Conservation (phyloP, 92 coral and sea anemone species). For the Bergia puertoricense region DNA sequence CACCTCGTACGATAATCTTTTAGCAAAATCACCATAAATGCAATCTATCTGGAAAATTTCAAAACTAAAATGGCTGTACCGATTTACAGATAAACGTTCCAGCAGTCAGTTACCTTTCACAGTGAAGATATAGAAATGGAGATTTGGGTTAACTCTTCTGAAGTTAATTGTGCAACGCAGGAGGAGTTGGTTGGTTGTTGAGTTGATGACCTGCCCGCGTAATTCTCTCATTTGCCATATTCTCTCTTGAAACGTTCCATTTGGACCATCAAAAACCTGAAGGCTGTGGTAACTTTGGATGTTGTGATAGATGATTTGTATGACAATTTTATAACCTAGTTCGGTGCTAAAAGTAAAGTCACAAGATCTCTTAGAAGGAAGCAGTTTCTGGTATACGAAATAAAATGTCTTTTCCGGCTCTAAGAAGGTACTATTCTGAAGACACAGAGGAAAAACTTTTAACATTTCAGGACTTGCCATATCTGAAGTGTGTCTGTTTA, state of each 20-base stretch:
- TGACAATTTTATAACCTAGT: conserved; percentile 44
- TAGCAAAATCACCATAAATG: too few species aligned
- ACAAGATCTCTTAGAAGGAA: conserved; percentile 20
- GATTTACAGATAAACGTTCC: too few species aligned
- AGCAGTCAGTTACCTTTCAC: conserved; percentile 47
- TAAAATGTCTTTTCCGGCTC: conserved; percentile 20
- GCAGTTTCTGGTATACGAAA: conserved; percentile 9
- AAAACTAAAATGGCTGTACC: too few species aligned
- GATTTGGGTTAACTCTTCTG: background rate
- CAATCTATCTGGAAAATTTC: too few species aligned
- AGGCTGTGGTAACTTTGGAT: conserved; percentile 13
- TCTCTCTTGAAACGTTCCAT: background rate
- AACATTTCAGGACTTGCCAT: conserved; percentile 49
- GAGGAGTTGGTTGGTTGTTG: conserved; percentile 18
- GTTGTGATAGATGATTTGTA: conserved; percentile 46
- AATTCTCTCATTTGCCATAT: conserved; percentile 39
- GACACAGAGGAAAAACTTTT: conserved; percentile 43
- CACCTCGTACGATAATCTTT: too few species aligned
- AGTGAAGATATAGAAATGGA: conserved; percentile 48
- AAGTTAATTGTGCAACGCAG: conserved; percentile 29
- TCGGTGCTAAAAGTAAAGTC: conserved; percentile 48
- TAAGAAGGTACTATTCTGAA: conserved; percentile 43
- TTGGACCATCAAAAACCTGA: conserved; percentile 45
- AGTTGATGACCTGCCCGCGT: conserved; percentile 47
- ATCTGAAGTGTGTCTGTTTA: conserved; percentile 26